Evolutionary conservation across 2,797 vertebrate species (phyloP).

Genomic region (Oryzias dopingdopingensis): DNA sequence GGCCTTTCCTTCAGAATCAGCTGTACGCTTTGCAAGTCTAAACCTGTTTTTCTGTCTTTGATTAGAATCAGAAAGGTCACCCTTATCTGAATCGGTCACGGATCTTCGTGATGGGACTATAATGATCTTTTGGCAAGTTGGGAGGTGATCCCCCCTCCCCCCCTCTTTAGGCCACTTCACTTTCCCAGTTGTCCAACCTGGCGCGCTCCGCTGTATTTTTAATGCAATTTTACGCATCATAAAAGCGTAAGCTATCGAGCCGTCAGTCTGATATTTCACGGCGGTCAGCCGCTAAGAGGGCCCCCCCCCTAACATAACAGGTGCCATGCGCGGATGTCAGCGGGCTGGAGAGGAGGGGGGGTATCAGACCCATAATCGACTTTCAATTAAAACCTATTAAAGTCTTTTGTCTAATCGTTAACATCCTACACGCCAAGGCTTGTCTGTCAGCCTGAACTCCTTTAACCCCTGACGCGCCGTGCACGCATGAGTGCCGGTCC

Average conservation of each 20-base stretch:
- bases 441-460: conserved; percentile 74
- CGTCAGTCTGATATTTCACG: conserved; percentile 68
- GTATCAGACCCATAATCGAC: conserved; percentile 80
- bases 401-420: conserved; percentile 84
- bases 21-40: conserved; percentile 82
- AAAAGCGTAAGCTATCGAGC: conserved; percentile 61
- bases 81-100: conserved; percentile 75
- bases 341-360: conserved; percentile 67
- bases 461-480: conserved; percentile 66
- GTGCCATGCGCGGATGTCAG: conserved; percentile 73
- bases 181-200: conserved; percentile 23
- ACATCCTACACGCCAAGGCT: conserved; percentile 76
- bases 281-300: conserved; percentile 47
- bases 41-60: conserved; percentile 54
- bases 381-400: conserved; percentile 87
- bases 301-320: conserved; percentile 64
- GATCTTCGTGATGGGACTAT: conserved; percentile 71
- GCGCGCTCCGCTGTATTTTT: conserved; percentile 56
- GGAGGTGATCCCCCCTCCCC: conserved; percentile 25
- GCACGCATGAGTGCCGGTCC: conserved; percentile 54
- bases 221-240: conserved; percentile 71
- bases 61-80: conserved; percentile 28
- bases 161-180: conserved; percentile 3
- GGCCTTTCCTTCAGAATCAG: conserved; percentile 79
- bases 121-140: conserved; percentile 67